Conservation (phyloP, 2,113 vertebrate species). For the Phocoena phocoena region DNA sequence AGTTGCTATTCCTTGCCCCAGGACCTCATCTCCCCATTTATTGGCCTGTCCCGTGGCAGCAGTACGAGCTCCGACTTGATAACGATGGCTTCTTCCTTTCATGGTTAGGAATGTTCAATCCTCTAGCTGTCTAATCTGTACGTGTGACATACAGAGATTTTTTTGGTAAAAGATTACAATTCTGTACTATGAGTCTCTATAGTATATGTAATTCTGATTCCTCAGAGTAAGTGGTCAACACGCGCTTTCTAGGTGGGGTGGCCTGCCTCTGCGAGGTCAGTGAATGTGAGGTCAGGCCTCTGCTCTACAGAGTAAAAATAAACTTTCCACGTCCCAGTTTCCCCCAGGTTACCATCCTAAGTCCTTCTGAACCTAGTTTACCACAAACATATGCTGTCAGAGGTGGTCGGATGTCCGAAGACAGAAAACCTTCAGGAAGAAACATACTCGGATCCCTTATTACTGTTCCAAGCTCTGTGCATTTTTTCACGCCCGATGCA, state of each 20-base stretch:
- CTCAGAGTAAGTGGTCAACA: neutral
- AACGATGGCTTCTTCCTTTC: neutral
- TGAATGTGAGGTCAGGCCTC: neutral
- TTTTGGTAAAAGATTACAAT: neutral
- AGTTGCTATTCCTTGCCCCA: too few species aligned
- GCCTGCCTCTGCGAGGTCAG: neutral
- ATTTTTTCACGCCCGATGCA: neutral
- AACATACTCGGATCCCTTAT: neutral
- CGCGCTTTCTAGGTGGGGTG: neutral
- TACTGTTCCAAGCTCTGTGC: neutral
- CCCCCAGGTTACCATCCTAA: neutral
- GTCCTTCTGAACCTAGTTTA: neutral
- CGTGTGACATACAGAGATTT: neutral
- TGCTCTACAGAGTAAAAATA: too few species aligned
- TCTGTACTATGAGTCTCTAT: neutral
- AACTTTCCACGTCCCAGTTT: neutral
- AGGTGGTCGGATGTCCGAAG: too few species aligned
- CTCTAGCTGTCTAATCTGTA: neutral
- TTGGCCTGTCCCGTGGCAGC: too few species aligned
- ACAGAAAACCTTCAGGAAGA: neutral
- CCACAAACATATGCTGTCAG: fast-evolving
- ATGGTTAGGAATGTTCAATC: too few species aligned
- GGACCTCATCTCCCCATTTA: too few species aligned
- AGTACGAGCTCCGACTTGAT: too few species aligned
- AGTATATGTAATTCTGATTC: too few species aligned